A percentile compares a stretch with the other conserved stretches of the same genome.
phyloP scores from a whole-genome alignment of 2,888 invertebrate genomes.

The Eurytoma californica region DNA sequence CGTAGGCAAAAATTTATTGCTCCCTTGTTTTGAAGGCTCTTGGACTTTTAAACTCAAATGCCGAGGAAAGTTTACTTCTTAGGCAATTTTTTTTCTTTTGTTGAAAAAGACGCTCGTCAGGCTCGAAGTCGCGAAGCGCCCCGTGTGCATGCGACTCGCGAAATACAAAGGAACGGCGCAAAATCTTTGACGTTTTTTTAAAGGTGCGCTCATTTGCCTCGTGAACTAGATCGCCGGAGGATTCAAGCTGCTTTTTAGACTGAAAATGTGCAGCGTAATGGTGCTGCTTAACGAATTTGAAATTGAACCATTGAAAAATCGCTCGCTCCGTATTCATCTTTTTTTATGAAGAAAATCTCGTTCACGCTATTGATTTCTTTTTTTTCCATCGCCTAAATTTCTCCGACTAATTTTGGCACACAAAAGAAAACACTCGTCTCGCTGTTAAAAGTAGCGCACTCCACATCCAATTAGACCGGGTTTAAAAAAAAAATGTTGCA shows the following conservation, averaged over 20 bases:
- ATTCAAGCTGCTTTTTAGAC: conserved; percentile 1
- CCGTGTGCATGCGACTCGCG: neutral
- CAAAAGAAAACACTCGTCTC: too few relatives aligned
- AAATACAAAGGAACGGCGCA: conserved; percentile 3
- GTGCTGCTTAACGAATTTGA: conserved; percentile 2
- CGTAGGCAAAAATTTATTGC: too few relatives aligned
- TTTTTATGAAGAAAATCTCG: too few relatives aligned
- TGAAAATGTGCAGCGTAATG: conserved; percentile 5
- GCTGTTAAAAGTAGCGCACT: too few relatives aligned
- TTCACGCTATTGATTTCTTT: too few relatives aligned
- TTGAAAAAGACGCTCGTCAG: neutral
- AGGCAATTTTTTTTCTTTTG: too few relatives aligned
- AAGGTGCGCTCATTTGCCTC: neutral
- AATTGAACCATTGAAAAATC: neutral
- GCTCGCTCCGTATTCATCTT: too few relatives aligned
- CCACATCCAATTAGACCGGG: too few relatives aligned
- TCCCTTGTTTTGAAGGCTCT: neutral
- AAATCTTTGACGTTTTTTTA: conserved; percentile 6
- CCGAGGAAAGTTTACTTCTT: neutral
- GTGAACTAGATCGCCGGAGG: conserved; percentile 31
- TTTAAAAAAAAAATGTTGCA: neutral
- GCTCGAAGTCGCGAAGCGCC: neutral
- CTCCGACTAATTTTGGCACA: too few relatives aligned
- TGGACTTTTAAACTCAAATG: neutral
- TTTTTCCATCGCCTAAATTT: too few relatives aligned